Base-by-base conservation (phyloP, 2,113 vertebrate species). In the Campylorhamphus procurvoides region DNA sequence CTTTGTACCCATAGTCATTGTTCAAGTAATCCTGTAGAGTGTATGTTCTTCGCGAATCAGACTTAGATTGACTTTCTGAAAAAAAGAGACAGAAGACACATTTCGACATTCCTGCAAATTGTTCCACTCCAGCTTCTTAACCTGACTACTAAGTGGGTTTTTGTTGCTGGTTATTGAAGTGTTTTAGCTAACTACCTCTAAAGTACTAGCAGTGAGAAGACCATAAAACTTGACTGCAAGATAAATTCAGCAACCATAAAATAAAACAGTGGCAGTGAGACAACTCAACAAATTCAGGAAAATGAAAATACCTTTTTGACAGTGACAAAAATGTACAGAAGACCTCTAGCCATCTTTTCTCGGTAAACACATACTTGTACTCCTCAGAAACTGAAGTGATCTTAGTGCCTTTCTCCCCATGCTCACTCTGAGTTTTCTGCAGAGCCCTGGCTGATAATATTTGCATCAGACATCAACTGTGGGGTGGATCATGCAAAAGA, bases 11-110 rank as follows among this genome's bases (percentile, higher is more conserved):
- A 59, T 97, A 95, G 52, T 94, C 95, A 76, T 80, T 90, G 85
- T 97, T 97, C 92, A 98, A 96, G 87, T 98, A 98, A 96, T 98
- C 98, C 58, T 82, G 69, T 37, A 98, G 94, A 18, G 97, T 97
- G 16, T 97, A 98, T 1, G 97, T 98, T 86, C 10, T 94, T 47
- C 96, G 95, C 28, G 44, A 39, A 75, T 98, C 98, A 89, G 15
- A 9, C 58, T 98, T 97, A 87, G 89, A 3, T 14, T 71, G 59
- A 63, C 87, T 88, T 84, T 91, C 86, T 94, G 93, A 78, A 94
- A 92, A 47, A 84, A 82, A 93, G 49, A 89, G n/a, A 86, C 3
- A 71, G 29, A 82, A 83, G n/a, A 82, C n/a, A 86, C 68, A 81
- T 89, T 96, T 74, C 72, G 37, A 84, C 53, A 9, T 47, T 33